A percentile compares a stretch with the other conserved stretches of the same genome.
phyloP scores from a whole-genome alignment of 1,140 invertebrate species.

The Caerostris darwini region DNA sequence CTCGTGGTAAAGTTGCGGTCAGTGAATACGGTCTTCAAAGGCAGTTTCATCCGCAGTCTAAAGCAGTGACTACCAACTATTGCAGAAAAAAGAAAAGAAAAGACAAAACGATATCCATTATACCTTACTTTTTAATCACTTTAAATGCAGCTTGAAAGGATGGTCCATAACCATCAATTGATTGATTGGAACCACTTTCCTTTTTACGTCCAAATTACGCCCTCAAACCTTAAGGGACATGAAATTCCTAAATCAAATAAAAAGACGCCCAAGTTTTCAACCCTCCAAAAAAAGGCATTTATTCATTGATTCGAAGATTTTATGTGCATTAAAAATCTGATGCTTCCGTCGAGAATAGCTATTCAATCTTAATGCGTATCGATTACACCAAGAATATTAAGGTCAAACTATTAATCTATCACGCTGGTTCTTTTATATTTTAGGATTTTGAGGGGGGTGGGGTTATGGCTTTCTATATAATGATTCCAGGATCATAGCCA shows the following conservation, averaged over 20 bases:
- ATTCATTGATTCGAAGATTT: conserved; percentile 17
- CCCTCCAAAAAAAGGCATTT: not conserved
- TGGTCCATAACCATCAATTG: not conserved
- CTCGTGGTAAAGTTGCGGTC: too few species aligned
- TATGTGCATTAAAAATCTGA: conserved; percentile 33
- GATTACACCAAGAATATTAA: not conserved
- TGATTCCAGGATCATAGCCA: too few species aligned
- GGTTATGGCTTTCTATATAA: too few species aligned
- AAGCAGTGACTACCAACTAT: not conserved
- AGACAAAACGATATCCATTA: not conserved
- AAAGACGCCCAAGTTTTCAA: not conserved
- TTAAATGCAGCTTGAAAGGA: not conserved
- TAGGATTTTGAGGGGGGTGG: not conserved
- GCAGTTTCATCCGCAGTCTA: too few species aligned
- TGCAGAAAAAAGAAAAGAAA: not conserved
- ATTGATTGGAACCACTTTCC: not conserved
- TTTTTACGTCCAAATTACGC: not conserved
- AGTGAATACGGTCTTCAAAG: too few species aligned
- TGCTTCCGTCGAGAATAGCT: conserved; percentile 12
- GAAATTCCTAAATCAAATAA: not conserved
- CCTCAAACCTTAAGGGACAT: not conserved
- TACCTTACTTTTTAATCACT: not conserved
- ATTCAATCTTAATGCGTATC: conserved; percentile 15
- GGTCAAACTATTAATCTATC: conserved; percentile 9
- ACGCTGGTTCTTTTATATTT: not conserved